Conservation (phyloP, 1,140 invertebrate species). For the Nilaparvata lugens region DNA sequence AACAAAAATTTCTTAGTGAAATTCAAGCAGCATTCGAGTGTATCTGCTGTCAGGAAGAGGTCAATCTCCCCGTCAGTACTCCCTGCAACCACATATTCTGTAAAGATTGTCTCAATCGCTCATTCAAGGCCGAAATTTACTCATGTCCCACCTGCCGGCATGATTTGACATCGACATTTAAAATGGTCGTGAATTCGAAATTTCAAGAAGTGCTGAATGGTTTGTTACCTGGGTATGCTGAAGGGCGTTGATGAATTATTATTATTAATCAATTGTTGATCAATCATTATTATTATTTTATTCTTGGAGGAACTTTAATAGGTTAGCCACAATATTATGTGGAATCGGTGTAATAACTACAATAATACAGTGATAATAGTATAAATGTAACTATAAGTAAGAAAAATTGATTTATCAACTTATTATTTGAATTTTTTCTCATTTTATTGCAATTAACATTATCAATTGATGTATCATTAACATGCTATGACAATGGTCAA, state of each 20-base stretch:
- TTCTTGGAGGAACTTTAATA: too few species aligned
- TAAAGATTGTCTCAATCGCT: slow-evolving; percentile 52
- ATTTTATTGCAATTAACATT: too few species aligned
- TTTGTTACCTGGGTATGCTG: slow-evolving; percentile 56
- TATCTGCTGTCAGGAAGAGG: slow-evolving; percentile 70
- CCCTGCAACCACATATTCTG: slow-evolving; percentile 71
- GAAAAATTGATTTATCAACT: too few species aligned
- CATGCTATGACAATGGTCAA: too few species aligned
- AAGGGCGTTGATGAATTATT: slow-evolving; percentile 29
- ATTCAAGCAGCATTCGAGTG: slow-evolving; percentile 62
- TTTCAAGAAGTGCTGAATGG: slow-evolving; percentile 43
- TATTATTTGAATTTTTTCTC: too few species aligned
- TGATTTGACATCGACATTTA: slow-evolving; percentile 46
- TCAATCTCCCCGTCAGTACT: slow-evolving; percentile 62
- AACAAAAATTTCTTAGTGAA: slow-evolving; percentile 53
- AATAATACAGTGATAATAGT: too few species aligned
- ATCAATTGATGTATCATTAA: too few species aligned
- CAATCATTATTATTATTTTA: too few species aligned
- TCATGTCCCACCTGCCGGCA: slow-evolving; percentile 59
- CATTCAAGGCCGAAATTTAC: slow-evolving; percentile 53
- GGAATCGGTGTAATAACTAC: too few species aligned
- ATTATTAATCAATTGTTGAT: too few species aligned
- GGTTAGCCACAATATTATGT: too few species aligned
- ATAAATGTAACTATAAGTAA: too few species aligned
- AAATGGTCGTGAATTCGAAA: slow-evolving; percentile 43